A percentile compares a stretch with the other conserved stretches of the same genome.
phyloP scores from a whole-genome alignment of 2,888 invertebrate genomes.

The Drosophila helvetica region DNA sequence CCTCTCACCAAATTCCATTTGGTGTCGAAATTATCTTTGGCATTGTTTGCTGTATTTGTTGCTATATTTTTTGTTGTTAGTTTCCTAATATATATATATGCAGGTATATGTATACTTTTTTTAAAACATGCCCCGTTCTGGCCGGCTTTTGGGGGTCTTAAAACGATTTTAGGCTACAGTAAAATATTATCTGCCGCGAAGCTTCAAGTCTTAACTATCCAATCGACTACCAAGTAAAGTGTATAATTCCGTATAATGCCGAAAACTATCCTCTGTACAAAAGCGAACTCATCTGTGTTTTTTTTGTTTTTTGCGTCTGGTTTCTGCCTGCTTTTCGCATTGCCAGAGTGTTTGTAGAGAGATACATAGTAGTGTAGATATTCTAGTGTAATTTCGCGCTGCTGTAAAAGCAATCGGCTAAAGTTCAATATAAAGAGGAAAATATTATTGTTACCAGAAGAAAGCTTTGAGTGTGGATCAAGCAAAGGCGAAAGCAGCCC shows the following conservation, averaged over 20 bases:
- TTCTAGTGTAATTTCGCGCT: conserved; percentile 42
- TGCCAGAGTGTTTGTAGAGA: too few species aligned
- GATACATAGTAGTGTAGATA: conserved; percentile 65
- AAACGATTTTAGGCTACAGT: conserved; percentile 74
- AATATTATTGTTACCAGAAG: conserved; percentile 80
- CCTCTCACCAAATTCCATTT: conserved; percentile 22
- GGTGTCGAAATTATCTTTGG: conserved; percentile 21
- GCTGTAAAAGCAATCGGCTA: conserved; percentile 66
- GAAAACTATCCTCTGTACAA: conserved; percentile 65
- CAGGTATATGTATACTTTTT: conserved; percentile 19
- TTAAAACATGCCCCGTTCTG: conserved; percentile 18
- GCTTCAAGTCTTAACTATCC: conserved; percentile 71
- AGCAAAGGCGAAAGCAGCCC: conserved; percentile 44
- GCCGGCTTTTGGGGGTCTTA: conserved; percentile 30
- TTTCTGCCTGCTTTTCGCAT: too few species aligned
- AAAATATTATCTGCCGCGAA: conserved; percentile 76
- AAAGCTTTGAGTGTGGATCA: conserved; percentile 68
- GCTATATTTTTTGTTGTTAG: conserved; percentile 2
- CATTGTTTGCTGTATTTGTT: not conserved
- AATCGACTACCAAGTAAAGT: conserved; percentile 62
- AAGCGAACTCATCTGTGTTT: conserved; percentile 67
- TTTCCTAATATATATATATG: conserved; percentile 27
- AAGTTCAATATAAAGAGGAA: conserved; percentile 73
- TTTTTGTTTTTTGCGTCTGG: too few species aligned
- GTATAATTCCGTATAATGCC: conserved; percentile 64